Base-by-base conservation (phyloP, 1,140 invertebrate species). In the Platyura marginata region DNA sequence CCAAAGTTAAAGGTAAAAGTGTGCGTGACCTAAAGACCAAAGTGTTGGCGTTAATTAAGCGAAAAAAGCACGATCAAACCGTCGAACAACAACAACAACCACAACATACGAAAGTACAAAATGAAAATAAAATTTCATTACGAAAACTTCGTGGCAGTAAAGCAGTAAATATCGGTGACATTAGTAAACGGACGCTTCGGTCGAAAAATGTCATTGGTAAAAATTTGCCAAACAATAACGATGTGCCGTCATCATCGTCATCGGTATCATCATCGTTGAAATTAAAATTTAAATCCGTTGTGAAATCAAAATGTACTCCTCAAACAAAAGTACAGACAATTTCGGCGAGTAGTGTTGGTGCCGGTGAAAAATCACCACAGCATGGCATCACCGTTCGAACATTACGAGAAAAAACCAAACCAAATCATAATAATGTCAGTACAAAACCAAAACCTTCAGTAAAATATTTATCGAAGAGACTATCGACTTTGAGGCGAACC, bases 171-270 rank as follows among this genome's bases (percentile, higher is more conserved):
- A n/a, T 19, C 18, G 35, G 21, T n/a, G 35, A 25, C 15, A 20
- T 21, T 21, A 44, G 21, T 20, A 37, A 44, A 32, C 33, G 42
- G 23, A 38, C 36, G 20, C 22, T 44, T 5, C 42, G 42, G 11
- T 44, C 42, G 11, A 13, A 34, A 23, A 39, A 44, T 19, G 18
- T 15, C 3, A 15, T 44, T 5, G 6, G 4, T 21, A 44, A 39
- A 22, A 19, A 44, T 21, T n/a, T 25, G 11, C 11, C 16, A 9
- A 18, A 10, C 16, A n/a, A 6, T 5, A 38, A 38, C 13, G 13
- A 29, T 8, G 25, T 29, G 25, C 6, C 6, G 13, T 6, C 25
- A 13, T 8, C 25, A 13, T n/a, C n/a, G n/a, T n/a, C n/a, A n/a
- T n/a, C n/a, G n/a, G n/a, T n/a, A n/a, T n/a, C n/a, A n/a, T n/a